Evolutionary conservation across 2,113 vertebrate species (phyloP), one percentile per base, ranked within the genome.

Genomic region (Antigone vipio): DNA sequence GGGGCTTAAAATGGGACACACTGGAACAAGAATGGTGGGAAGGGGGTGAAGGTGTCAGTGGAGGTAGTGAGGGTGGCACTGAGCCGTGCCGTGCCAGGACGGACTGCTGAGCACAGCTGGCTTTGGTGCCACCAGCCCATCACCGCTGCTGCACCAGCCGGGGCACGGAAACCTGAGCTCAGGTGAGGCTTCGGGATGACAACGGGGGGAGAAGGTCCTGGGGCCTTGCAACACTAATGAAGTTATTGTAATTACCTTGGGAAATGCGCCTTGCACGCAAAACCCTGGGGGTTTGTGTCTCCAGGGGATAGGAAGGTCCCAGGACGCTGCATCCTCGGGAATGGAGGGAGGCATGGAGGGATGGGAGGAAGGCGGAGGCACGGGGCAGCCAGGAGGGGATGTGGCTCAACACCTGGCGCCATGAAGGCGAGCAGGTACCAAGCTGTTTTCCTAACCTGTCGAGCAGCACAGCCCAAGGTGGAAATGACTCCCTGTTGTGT

Each of bases 291-390:
- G 60, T 64, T 92, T 93, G 49, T 85, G 67, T 47, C 40, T 40
- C 7, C 24, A 50, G 66, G 56, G 23, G 8, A 29, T 0, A 27
- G 58, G 34, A 52, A 83, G 15, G 50, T 20, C 11, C 34, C 50
- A 30, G 60, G 87, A 5, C 23, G 11, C 69, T 5, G 52, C 32
- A n/a, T 4, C 45, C 30, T 45, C 2, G 4, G 77, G 63, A 35
- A 19, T 1, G 7, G 42, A 24, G 14, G 75, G 53, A 79, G 21
- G 6, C 0, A 3, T 0, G 19, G 1, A 5, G 45, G 59, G 30
- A 5, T 60, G 45, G n/a, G 30, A 0, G 49, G 45, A 64, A 58
- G 27, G 64, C 19, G 30, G 45, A 6, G 8, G 45, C n/a, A 77
- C 2, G 21, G 71, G 52, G 74, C 56, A 79, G n/a, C 8, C 60